Base-by-base conservation (phyloP, 2,797 vertebrate genomes). In the Acanthopagrus latus region DNA sequence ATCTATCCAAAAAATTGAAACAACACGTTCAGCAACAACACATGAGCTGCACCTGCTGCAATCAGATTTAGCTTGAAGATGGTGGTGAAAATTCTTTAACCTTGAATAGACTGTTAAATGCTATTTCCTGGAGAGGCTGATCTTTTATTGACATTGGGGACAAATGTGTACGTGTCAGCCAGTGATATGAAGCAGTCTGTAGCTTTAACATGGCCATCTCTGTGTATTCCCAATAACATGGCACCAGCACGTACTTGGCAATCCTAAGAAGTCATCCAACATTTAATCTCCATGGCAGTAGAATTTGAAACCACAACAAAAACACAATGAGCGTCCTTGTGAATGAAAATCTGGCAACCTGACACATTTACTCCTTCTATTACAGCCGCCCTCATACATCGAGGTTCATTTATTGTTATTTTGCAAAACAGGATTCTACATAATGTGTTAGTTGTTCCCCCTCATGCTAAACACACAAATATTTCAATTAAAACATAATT, bases 261-360 rank as follows among this genome's bases (percentile, higher is more conserved):
- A 5, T 56, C 56, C 43, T 27, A 41, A 55, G 0, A 64, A 48
- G 43, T 68, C 27, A 33, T 52, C 70, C 33, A 60, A 11, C 33
- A 41, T 57, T 62, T 65, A 3, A 65, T 84, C 25, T 47, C 69
- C 56, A 65, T 70, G 70, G 38, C 27, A 64, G 25, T 62, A 21
- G 12, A 68, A 64, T 38, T 48, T 50, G 50, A 64, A 75, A 73
- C 73, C 63, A 83, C 52, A 76, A 80, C 69, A 80, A 56, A 78
- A 75, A 71, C 58, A 74, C 62, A 78, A 71, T 64, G 33, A 67
- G 47, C 59, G 60, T n/a, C 43, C 58, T 50, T 38, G 38, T 76
- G 62, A 60, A 51, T 71, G 59, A 16, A 23, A 62, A 21, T 51
- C 27, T 64, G 62, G n/a, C 55, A 78, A 44, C 25, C 21, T 27